A percentile compares a stretch with the other conserved stretches of the same genome.
Conservation (phyloP, 1,140 invertebrate genomes). For the Lysiphlebus fabarum region DNA sequence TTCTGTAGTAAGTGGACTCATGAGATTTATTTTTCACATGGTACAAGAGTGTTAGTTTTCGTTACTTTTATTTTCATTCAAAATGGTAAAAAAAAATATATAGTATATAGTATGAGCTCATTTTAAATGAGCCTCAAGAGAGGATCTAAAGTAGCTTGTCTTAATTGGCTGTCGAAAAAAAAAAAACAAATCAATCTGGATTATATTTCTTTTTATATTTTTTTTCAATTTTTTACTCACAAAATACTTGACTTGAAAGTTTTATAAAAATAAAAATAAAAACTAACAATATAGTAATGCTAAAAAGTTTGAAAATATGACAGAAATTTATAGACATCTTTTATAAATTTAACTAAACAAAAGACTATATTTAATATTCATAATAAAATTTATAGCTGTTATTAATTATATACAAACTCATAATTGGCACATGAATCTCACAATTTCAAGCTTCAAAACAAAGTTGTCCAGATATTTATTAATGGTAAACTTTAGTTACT, state of each 20-base stretch:
- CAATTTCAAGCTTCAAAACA: no score
- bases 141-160: slow-evolving; percentile 10
- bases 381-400: no score
- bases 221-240: neutral
- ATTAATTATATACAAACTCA: no score
- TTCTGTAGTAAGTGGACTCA: slow-evolving; percentile 12
- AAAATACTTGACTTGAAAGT: neutral
- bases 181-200: slow-evolving; percentile 12
- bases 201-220: neutral
- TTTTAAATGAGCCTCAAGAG: neutral
- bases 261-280: no score
- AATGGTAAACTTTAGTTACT: no score
- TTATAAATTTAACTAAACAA: no score
- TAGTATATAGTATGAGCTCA: neutral
- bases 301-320: no score
- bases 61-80: neutral
- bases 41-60: neutral
- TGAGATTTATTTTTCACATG: neutral
- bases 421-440: no score
- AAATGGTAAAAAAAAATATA: slow-evolving; percentile 1
- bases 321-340: no score
- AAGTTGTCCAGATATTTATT: no score
- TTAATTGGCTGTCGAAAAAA: slow-evolving; percentile 21
- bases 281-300: no score
- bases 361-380: no score